Conservation (phyloP, 2,888 invertebrate genomes). For the Tenthredo notha region DNA sequence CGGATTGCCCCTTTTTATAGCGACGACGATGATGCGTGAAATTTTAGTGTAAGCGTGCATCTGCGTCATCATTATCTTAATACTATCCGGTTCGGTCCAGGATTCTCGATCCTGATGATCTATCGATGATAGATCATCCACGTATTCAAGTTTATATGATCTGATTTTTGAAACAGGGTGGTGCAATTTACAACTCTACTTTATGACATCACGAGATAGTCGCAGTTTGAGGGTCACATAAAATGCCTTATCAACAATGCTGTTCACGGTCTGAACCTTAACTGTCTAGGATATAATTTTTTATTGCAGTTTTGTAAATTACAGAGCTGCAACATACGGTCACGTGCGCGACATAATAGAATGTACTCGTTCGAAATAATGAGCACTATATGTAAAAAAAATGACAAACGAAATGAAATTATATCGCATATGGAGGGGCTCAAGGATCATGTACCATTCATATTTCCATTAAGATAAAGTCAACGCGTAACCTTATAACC, state of each 20-base stretch:
- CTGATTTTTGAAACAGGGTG: neutral
- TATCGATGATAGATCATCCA: neutral
- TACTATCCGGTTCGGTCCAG: neutral
- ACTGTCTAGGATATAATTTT: neutral
- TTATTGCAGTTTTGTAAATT: neutral
- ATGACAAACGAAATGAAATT: neutral
- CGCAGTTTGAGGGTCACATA: neutral
- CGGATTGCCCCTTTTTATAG: neutral
- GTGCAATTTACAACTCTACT: neutral
- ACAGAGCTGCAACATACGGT: neutral
- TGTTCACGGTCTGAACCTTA: neutral
- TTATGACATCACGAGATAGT: neutral
- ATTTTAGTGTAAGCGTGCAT: neutral
- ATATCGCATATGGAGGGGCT: neutral
- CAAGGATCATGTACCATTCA: conserved; percentile 9
- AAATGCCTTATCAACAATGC: neutral
- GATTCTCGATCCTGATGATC: neutral
- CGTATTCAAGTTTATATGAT: neutral
- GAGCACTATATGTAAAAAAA: neutral
- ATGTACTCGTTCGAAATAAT: neutral
- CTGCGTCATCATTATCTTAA: neutral
- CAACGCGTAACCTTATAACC: neutral
- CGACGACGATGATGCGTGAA: neutral
- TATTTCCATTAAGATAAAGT: conserved; percentile 5
- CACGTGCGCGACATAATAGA: neutral